Evolutionary conservation across 23 tunicate species (phyloP), one percentile per base, ranked within the genome.

Genomic region (Ascidia mentula): DNA sequence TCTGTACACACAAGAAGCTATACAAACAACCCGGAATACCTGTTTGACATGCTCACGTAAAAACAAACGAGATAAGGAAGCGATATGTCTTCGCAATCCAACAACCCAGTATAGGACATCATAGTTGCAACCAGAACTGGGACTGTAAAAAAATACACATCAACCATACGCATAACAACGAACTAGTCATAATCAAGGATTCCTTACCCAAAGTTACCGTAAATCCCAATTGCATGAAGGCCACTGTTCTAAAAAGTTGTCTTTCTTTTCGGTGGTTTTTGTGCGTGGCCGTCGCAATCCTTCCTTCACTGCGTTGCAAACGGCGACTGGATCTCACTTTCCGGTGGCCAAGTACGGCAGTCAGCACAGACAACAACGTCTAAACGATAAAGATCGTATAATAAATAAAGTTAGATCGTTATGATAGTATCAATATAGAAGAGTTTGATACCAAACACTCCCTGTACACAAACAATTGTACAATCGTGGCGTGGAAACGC

Each of bases 31-130:
- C n/a, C n/a, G n/a, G n/a, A n/a, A n/a, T 78, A 88, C 93, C 93
- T 83, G 93, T 88, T 82, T n/a, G 78, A 59, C 82, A 82, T 76
- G 38, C 74, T 72, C 20, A 77, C 18, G 75, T 82, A 88, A 38
- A 88, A 83, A 31, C 82, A 61, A 9, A 78, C 38, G 0, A 77
- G 38, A 37, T 77, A 88, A 0, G 93, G 87, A 15, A 78, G 22
- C 28, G 87, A 39, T 28, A 76, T 39, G 65, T 84, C 74, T 8
- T 59, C 39, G 40, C 93, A 88, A 46, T 45, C 38, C 34, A 82
- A 77, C 22, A 24, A 17, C 18, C 40, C 84, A 9, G 75, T 35
- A 22, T 71, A 38, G 36, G 65, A 77, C 30, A 88, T 59, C 32
- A 72, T n/a, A 1, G 77, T 38, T 15, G 78, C 79, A 8, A 88